Evolutionary conservation across 2,888 invertebrate species (phyloP), one percentile per base, ranked within the genome.

Genomic region (Formica aserva): DNA sequence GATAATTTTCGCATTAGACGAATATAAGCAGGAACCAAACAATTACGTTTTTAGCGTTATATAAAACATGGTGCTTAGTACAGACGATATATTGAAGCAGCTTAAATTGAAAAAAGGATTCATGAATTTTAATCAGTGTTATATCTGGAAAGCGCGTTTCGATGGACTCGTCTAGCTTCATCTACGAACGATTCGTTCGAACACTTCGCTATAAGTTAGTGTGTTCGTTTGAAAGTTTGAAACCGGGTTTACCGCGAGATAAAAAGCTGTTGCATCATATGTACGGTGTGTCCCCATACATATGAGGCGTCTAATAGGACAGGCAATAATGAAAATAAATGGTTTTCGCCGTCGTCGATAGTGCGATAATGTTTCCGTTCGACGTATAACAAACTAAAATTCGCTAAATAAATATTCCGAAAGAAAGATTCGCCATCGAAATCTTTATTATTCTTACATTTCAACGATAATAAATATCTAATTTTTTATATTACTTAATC

Each of bases 201-300:
- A 52, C 62, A 26, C 52, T 82, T 71, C 26, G 55, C n/a, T 35
- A 60, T 32, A 48, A 45, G 83, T 85, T 84, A 85, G 60, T 69
- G 45, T 81, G 71, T 87, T 72, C 75, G 88, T 72, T 88, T 76
- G 88, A 85, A 82, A 87, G 84, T 86, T 86, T 81, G 22, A 22
- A 22, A 22, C 22, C 22, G 22, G 22, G 22, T 22, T 22, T 22
- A 78, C 77, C 77, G 66, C 81, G 55, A 86, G 87, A 87, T 89
- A 87, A 89, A 85, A 65, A 45, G 82, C 62, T 63, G 57, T 85
- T 87, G 83, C 83, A 77, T 87, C 86, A 85, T 66, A 57, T 60
- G 29, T 6, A 13, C 35, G 67, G 78, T 78, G 72, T 83, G 57
- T 77, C 63, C 45, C 18, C 62, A 62, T 60, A 35, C 35, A 18